Percentiles rank a stretch among this genome's conserved stretches.
phyloP scores from a whole-genome alignment of 35 echinoderm and acorn worm genomes.

The Amphiura filiformis region DNA sequence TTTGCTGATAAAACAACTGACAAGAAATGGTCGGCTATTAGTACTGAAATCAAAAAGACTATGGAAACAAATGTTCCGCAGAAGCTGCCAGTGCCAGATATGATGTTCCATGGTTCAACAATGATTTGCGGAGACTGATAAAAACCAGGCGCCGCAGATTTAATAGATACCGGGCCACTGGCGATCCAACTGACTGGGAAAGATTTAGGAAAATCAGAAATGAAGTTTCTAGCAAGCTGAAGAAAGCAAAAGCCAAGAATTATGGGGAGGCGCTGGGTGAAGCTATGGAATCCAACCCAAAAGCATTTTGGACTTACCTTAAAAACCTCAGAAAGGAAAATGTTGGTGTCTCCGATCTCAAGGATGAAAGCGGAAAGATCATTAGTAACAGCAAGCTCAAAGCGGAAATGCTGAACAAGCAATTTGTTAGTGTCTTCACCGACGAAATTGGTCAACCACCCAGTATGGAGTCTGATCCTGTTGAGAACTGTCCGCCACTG shows the following conservation, averaged over 20 bases:
- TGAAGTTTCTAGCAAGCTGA: neutral
- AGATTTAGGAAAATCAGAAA: neutral
- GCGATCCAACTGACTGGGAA: neutral
- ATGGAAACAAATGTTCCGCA: constrained; percentile 25
- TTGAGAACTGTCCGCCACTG: neutral
- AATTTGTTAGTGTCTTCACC: constrained; percentile 31
- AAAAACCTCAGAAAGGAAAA: constrained; percentile 18
- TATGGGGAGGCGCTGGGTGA: neutral
- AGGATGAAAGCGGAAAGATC: constrained; percentile 2
- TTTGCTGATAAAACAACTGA: neutral
- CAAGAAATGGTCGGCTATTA: constrained; percentile 6
- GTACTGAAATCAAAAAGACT: neutral
- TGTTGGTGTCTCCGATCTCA: constrained; percentile 2
- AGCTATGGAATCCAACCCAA: neutral
- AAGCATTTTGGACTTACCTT: neutral
- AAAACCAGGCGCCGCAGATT: neutral
- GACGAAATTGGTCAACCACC: neutral
- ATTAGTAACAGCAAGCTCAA: neutral
- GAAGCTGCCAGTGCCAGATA: neutral
- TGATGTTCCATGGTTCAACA: constrained; percentile 36
- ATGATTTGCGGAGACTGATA: neutral
- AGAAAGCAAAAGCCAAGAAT: neutral
- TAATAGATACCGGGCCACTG: neutral
- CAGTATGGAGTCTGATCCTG: too few species aligned
- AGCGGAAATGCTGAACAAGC: constrained; percentile 23